Percentiles rank a stretch among this genome's conserved stretches.
phyloP scores from a whole-genome alignment of 2,797 vertebrate genomes.

The Centropyge bicolor region DNA sequence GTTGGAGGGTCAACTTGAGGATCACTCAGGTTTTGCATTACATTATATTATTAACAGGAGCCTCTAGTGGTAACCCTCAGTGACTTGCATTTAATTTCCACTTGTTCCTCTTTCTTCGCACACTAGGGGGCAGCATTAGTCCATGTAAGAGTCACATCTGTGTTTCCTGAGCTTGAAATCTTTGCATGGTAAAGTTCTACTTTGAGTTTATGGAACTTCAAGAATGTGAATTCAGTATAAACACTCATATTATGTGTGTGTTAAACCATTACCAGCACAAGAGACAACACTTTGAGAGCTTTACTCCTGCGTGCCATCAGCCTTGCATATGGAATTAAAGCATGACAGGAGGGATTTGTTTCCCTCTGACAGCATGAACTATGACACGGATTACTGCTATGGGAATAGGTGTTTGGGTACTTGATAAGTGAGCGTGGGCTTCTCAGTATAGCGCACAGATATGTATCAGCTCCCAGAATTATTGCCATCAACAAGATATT shows the following conservation, averaged over 20 bases:
- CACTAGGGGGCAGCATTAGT: slow-evolving; percentile 71
- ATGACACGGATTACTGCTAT: slow-evolving; percentile 29
- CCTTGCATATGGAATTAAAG: slow-evolving; percentile 22
- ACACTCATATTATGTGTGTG: not conserved
- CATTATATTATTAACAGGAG: slow-evolving; percentile 15
- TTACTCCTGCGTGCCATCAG: not conserved
- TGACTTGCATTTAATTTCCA: slow-evolving; percentile 12
- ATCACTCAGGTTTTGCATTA: slow-evolving; percentile 34
- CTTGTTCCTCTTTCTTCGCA: slow-evolving; percentile 17
- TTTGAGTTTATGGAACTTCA: not conserved
- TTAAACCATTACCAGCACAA: not conserved
- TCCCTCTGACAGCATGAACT: slow-evolving; percentile 29
- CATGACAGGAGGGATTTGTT: slow-evolving; percentile 8
- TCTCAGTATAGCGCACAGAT: slow-evolving; percentile 26
- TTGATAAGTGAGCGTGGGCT: slow-evolving; percentile 35
- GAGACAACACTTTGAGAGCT: not conserved
- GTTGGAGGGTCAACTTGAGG: slow-evolving; percentile 26
- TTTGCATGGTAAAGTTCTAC: not conserved
- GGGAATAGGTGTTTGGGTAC: slow-evolving; percentile 14
- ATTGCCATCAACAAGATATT: slow-evolving; percentile 40
- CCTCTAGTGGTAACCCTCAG: not conserved
- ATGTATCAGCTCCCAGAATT: slow-evolving; percentile 17
- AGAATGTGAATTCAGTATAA: not conserved
- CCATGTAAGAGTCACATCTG: slow-evolving; percentile 6
- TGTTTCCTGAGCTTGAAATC: not conserved